A percentile compares a stretch with the other conserved stretches of the same genome.
Conservation (phyloP, 2,888 invertebrate species). For the Lysandra coridon region DNA sequence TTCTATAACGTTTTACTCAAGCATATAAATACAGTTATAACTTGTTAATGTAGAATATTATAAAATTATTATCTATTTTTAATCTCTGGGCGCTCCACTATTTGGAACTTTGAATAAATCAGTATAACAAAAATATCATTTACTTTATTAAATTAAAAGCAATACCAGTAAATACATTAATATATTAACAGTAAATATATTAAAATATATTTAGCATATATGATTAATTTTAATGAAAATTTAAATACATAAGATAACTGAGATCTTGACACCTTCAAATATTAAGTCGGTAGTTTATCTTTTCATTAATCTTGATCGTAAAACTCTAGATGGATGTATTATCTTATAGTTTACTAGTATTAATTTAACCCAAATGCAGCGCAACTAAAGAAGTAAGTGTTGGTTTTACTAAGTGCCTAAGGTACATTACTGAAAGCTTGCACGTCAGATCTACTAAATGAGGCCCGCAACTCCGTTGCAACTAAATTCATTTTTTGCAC, state of each 20-base stretch:
- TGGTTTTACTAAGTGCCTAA: too few relatives aligned
- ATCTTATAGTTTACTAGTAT: background rate
- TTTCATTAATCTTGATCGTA: background rate
- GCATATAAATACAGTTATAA: background rate
- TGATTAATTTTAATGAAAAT: background rate
- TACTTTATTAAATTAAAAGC: background rate
- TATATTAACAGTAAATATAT: background rate
- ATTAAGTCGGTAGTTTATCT: background rate
- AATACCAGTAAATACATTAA: background rate
- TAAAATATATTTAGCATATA: background rate
- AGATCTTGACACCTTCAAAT: conserved; percentile 17
- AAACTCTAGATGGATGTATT: background rate
- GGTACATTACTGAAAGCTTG: too few relatives aligned
- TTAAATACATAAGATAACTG: background rate
- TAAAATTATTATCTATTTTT: background rate
- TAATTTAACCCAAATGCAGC: background rate
- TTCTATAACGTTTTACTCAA: too few relatives aligned
- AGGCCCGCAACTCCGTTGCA: too few relatives aligned
- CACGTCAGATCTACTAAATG: too few relatives aligned
- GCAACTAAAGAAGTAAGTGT: too few relatives aligned
- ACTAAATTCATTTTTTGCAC: too few relatives aligned
- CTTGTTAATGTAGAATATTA: background rate
- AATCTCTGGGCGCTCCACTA: too few relatives aligned
- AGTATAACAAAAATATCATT: background rate
- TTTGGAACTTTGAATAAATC: background rate